phyloP scores from a whole-genome alignment of 35 echinoderm and acorn worm genomes.

The Strongylocentrotus purpuratus region DNA sequence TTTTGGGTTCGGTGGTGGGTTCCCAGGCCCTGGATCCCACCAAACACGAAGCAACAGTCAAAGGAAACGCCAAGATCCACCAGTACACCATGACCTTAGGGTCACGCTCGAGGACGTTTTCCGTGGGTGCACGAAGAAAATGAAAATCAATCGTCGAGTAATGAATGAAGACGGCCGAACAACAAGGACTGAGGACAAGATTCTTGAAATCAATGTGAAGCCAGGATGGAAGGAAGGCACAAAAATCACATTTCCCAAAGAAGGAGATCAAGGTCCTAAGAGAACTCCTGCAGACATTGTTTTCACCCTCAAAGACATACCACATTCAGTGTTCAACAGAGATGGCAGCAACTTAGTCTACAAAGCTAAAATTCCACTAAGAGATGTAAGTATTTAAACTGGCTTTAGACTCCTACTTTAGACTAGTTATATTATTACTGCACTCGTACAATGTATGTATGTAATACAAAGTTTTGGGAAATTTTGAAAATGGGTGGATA shows the following conservation, averaged over 20 bases:
- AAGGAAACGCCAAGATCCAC: slow-evolving; percentile 77
- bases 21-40: slow-evolving; percentile 22
- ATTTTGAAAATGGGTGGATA: too few relatives aligned
- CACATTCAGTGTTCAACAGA: slow-evolving; percentile 82
- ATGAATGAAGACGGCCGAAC: slow-evolving; percentile 78
- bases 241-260: slow-evolving; percentile 99
- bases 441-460: too few relatives aligned
- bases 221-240: slow-evolving; percentile 99
- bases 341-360: slow-evolving; percentile 91
- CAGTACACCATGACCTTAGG: slow-evolving; percentile 91
- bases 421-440: too few relatives aligned
- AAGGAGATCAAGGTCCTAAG: slow-evolving; percentile 85
- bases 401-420: too few relatives aligned
- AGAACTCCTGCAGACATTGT: slow-evolving; percentile 97
- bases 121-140: slow-evolving; percentile 94
- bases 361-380: slow-evolving; percentile 84
- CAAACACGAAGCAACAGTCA: slow-evolving; percentile 45
- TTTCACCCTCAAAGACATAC: slow-evolving; percentile 95
- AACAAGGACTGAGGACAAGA: slow-evolving; percentile 91
- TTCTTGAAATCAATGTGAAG: slow-evolving; percentile 98
- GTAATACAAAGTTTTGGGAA: too few relatives aligned
- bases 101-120: slow-evolving; percentile 94
- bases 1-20: slow-evolving; percentile 62
- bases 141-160: slow-evolving; percentile 94
- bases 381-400: slow-evolving; percentile 83